These are phyloP conservation scores for Enoplosus armatus DNA, from an alignment of 2,797 vertebrate genomes.

Conservation along the genomic window DNA sequence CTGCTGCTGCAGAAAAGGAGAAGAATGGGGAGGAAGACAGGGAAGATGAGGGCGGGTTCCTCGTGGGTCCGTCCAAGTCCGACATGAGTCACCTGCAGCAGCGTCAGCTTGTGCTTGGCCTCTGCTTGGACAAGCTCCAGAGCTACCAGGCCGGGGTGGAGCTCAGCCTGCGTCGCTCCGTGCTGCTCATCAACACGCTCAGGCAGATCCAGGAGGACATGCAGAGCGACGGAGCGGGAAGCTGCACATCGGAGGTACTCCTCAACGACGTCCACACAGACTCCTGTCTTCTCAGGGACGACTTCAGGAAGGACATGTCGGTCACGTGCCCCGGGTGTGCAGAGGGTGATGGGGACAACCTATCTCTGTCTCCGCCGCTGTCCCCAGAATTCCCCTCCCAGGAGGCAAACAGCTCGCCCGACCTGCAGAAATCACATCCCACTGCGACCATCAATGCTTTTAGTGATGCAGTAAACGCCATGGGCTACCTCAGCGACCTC, in stretches of 20 bases:
- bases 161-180: slow-evolving; percentile 90
- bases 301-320: slow-evolving; percentile 81
- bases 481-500: slow-evolving; percentile 90
- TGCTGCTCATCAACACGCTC: slow-evolving; percentile 91
- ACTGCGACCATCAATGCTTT: slow-evolving; percentile 76
- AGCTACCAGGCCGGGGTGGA: slow-evolving; percentile 87
- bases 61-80: slow-evolving; percentile 47
- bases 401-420: slow-evolving; percentile 60
- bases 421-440: slow-evolving; percentile 78
- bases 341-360: slow-evolving; percentile 62
- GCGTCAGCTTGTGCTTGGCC: slow-evolving; percentile 90
- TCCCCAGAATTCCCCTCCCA: slow-evolving; percentile 59
- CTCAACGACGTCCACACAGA: slow-evolving; percentile 75
- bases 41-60: slow-evolving; percentile 78
- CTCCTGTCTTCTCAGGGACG: slow-evolving; percentile 83
- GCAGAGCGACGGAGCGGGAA: slow-evolving; percentile 78
- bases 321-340: slow-evolving; percentile 80
- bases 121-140: slow-evolving; percentile 91
- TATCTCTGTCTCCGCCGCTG: neutral
- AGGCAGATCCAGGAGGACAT: slow-evolving; percentile 91
- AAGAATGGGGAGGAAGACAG: slow-evolving; percentile 65
- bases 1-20: slow-evolving; percentile 41
- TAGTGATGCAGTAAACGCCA: slow-evolving; percentile 88
- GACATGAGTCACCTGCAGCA: slow-evolving; percentile 85
- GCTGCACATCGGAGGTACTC: slow-evolving; percentile 56